These are phyloP conservation scores for Agrochola lota DNA, from an alignment of 2,888 invertebrate species.

Conservation along the genomic window DNA sequence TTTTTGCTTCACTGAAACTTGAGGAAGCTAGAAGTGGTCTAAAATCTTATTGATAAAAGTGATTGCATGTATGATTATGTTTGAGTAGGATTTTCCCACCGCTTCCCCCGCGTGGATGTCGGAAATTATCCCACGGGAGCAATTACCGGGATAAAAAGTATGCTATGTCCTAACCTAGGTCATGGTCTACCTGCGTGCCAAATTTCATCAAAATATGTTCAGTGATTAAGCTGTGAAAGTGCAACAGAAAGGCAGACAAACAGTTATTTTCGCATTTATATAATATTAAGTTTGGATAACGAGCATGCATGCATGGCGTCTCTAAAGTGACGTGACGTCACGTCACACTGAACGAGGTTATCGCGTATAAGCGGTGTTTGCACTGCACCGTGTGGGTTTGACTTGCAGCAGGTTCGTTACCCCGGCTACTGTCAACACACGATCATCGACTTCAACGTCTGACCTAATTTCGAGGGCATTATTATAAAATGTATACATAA, in stretches of 20 bases:
- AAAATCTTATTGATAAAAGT: background rate
- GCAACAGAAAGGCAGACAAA: background rate
- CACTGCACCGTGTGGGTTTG: constrained; percentile 31
- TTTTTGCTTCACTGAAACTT: background rate
- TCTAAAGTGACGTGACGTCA: constrained; percentile 3
- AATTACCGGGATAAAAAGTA: background rate
- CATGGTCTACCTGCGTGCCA: too few relatives aligned
- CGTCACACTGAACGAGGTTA: constrained; percentile 24
- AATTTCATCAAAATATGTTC: background rate
- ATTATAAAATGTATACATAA: background rate
- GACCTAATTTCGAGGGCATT: constrained; percentile 19
- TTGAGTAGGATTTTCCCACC: background rate
- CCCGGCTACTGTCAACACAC: constrained; percentile 46
- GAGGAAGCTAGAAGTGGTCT: background rate
- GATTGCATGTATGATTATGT: constrained; percentile 12
- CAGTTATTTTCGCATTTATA: background rate
- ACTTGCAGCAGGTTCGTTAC: constrained; percentile 53
- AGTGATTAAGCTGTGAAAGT: background rate
- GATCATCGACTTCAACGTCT: constrained; percentile 28
- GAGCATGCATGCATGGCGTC: background rate
- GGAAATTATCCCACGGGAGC: background rate
- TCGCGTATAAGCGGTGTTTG: constrained; percentile 43
- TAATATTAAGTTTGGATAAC: background rate
- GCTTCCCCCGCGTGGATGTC: background rate
- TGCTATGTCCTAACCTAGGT: background rate